Base-by-base conservation (phyloP, 2,113 vertebrate genomes). In the Ailuropoda melanoleuca region DNA sequence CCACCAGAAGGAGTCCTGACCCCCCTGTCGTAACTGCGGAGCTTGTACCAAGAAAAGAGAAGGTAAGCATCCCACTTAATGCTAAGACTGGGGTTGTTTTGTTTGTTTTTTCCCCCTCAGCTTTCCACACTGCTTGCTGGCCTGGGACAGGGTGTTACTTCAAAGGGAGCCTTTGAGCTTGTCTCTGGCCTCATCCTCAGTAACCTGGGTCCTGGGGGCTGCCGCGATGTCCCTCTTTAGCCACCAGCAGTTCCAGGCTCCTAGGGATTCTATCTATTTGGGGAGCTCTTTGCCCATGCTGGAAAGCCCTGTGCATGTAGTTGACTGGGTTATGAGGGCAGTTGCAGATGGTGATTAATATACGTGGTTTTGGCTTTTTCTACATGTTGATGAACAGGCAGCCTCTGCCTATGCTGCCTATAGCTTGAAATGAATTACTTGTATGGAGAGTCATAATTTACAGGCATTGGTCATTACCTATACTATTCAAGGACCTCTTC, bases 11-110 rank as follows among this genome's bases (percentile, higher is more conserved):
- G 18, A 74, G 50, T 48, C 48, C 86, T 70, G 56, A 88, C 19
- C 6, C 29, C 31, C 21, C 18, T 46, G 23, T 11, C 48, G 19
- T 2, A 72, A 46, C 50, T 72, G 24, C n/a, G 39, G 34, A 93
- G 21, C 13, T 68, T 64, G 50, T 26, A 39, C 34, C 39, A 0
- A 46, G 94, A 34, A 95, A 39, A 24, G 7, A 94, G 29, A 31
- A 98, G 98, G 97, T 98, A 97, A 95, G 97, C 1, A 4, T 39
- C 43, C 31, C 31, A 37, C 21, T 24, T 31, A 18, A 46, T 17
- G 8, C 37, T n/a, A 37, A 75, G 48, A 11, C 14, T 19, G 8
- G 50, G 34, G 2, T 2, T 29, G 11, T 9, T 68, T 2, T 56
- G 23, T 15, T 62, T 21, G 2, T 48, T 66, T 46, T 64, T 53